Conservation (phyloP, 2,797 vertebrate species). For the Oophaga sylvatica region DNA sequence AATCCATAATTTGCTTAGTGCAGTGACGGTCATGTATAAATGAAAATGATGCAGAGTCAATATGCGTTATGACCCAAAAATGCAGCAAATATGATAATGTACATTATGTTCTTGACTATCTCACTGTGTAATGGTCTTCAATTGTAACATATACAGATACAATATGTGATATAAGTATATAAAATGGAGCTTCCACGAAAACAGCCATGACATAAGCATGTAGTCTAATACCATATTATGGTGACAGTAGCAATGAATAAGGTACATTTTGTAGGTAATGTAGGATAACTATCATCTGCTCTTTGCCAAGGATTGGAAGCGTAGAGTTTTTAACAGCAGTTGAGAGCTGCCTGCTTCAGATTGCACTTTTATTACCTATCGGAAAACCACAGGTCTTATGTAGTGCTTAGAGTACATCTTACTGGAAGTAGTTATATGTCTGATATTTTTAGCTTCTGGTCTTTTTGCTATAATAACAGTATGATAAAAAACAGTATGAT, state of each 20-base stretch:
- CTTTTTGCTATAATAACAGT: background rate
- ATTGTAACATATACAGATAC: background rate
- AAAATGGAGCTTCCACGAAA: background rate
- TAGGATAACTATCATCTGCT: background rate
- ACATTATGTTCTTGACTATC: background rate
- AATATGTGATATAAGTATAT: background rate
- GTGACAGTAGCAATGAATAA: background rate
- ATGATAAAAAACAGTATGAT: background rate
- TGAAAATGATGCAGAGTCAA: background rate
- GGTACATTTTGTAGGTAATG: slow-evolving; percentile 1
- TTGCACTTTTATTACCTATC: background rate
- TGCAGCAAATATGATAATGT: background rate
- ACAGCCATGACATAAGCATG: background rate
- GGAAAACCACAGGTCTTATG: background rate
- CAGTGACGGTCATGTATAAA: background rate
- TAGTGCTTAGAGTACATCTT: background rate
- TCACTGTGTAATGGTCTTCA: background rate
- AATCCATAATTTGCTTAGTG: background rate
- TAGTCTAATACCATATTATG: background rate
- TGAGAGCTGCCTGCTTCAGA: background rate
- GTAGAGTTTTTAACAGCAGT: background rate
- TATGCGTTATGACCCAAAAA: background rate
- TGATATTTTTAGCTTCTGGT: background rate
- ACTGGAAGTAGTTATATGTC: background rate
- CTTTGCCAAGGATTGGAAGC: background rate